These are phyloP conservation scores for Uropsilus gracilis DNA, from an alignment of 2,113 vertebrate species.

Conservation along the genomic window DNA sequence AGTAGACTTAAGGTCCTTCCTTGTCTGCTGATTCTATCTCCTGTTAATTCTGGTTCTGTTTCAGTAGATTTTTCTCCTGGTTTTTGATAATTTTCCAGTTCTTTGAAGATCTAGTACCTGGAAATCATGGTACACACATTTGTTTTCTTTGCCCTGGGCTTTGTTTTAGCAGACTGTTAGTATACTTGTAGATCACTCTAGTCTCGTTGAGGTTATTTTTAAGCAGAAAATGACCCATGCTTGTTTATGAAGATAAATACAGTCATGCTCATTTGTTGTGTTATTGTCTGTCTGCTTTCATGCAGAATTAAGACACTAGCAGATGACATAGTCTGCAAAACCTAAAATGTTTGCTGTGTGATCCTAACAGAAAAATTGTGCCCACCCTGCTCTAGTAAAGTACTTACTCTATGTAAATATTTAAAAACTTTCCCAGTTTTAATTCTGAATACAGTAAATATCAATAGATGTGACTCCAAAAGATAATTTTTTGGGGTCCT, in stretches of 20 bases:
- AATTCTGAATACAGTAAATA: background rate
- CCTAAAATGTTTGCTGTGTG: background rate
- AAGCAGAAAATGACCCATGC: background rate
- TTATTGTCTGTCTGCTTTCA: background rate
- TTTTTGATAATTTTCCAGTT: background rate
- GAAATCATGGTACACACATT: background rate
- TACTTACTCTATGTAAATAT: background rate
- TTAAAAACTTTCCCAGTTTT: background rate
- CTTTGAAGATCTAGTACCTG: background rate
- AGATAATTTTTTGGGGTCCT: background rate
- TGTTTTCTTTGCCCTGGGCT: background rate
- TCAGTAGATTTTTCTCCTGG: background rate
- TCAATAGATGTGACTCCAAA: background rate
- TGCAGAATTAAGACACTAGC: background rate
- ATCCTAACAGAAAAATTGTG: background rate
- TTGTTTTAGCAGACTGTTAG: background rate
- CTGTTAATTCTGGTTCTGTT: slow-evolving; percentile 2
- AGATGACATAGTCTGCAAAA: background rate
- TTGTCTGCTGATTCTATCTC: background rate
- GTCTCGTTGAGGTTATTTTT: slow-evolving; percentile 1
- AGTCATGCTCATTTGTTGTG: background rate
- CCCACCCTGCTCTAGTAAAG: background rate
- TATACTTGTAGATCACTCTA: background rate
- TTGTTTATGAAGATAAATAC: slow-evolving; percentile 12
- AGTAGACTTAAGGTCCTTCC: background rate